Base-by-base conservation (phyloP, 2,888 invertebrate genomes). In the Dugesia japonica region DNA sequence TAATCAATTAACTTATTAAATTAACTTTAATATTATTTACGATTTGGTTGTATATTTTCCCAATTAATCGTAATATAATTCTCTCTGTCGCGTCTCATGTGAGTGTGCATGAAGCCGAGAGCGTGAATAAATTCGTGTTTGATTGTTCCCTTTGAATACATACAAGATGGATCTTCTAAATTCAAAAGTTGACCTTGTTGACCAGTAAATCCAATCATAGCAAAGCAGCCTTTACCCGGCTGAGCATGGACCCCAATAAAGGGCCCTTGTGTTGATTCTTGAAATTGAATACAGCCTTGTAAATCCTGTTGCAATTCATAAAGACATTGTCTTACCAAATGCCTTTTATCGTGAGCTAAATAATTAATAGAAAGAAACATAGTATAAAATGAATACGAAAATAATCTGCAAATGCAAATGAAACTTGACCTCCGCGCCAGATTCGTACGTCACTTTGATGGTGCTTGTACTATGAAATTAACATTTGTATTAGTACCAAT, bases 71-170 rank as follows among this genome's bases (percentile, higher is more conserved):
- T 23, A n/a, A 56, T 56, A n/a, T 56, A 23, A 7, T 56, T 23
- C 4, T 56, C 56, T 56, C 56, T 56, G 23, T 56, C 56, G 17
- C 7, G 4, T 56, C 56, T 56, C 56, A 56, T 56, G 23, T 56
- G 56, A 56, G 56, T 56, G 17, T 56, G 56, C 56, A 56, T 56
- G 56, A 56, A 56, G n/a, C 56, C 56, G 20, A 56, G 23, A n/a
- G 56, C 56, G 56, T 56, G 56, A n/a, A 56, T 56, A 56, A 56
- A 56, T 56, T 56, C 56, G 56, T 56, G 56, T 23, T 56, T 56
- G n/a, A 56, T 56, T n/a, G 56, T 56, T 56, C 56, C 56, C 17
- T 56, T 56, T n/a, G 56, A 56, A 56, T 56, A 20, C 56, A 56
- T 56, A n/a, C 56, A 56, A 4, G 9, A 4, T 56, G 56, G 56